These are phyloP conservation scores for Aradus depressus DNA, from an alignment of 2,888 invertebrate species.

Conservation along the genomic window DNA sequence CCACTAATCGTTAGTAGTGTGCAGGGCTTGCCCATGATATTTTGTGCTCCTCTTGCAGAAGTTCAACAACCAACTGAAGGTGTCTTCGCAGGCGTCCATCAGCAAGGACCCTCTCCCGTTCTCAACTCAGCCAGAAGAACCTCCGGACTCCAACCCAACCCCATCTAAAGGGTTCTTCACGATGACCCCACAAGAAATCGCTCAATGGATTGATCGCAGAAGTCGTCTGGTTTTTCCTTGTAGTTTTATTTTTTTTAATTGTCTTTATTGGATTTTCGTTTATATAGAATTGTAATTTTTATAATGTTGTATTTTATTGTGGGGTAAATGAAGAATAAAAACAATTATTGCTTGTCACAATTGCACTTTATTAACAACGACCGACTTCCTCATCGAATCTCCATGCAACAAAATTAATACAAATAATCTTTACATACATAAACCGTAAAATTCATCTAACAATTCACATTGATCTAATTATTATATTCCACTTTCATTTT, in stretches of 20 bases:
- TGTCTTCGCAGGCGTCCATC: slow-evolving; percentile 33
- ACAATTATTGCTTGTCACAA: too few relatives aligned
- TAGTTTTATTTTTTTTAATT: slow-evolving; percentile 66
- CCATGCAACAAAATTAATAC: too few relatives aligned
- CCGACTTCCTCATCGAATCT: too few relatives aligned
- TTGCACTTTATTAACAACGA: too few relatives aligned
- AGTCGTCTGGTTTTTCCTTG: slow-evolving; percentile 67
- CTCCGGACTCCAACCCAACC: slow-evolving; percentile 16
- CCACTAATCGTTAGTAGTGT: too few relatives aligned
- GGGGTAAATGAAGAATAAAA: too few relatives aligned
- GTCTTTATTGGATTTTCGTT: slow-evolving; percentile 58
- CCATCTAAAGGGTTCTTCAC: slow-evolving; percentile 52
- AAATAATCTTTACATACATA: too few relatives aligned
- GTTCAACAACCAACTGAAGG: slow-evolving; percentile 31
- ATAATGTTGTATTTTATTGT: too few relatives aligned
- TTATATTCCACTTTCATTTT: too few relatives aligned
- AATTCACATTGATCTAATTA: too few relatives aligned
- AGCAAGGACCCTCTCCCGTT: slow-evolving; percentile 29
- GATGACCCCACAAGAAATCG: slow-evolving; percentile 79
- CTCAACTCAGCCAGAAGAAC: slow-evolving; percentile 8
- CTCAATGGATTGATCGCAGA: slow-evolving; percentile 74
- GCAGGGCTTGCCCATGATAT: too few relatives aligned
- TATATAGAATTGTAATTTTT: slow-evolving; percentile 24
- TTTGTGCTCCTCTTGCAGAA: slow-evolving; percentile 20
- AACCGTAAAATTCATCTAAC: too few relatives aligned